Evolutionary conservation across 2,113 vertebrate species (phyloP), one percentile per base, ranked within the genome.

Genomic region (Forbesichthys agassizii): DNA sequence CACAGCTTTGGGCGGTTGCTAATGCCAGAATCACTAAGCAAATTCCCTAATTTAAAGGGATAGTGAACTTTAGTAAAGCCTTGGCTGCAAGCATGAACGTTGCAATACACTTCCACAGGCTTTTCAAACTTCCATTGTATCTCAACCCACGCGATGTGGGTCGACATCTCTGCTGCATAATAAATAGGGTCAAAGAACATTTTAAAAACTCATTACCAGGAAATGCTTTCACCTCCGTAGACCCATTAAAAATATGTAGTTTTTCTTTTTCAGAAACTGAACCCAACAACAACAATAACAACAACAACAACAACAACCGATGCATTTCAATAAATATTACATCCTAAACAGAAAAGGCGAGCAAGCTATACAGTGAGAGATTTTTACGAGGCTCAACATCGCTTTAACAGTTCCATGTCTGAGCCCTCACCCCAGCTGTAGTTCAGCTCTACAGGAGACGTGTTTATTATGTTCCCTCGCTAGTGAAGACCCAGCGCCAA

Each of bases 401-500:
- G 12, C 9, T 36, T 12, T 42, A 14, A 60, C 3, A 18, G 61
- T 20, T 18, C 5, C 14, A 52, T 5, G n/a, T 14, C 20, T 64
- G 48, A 48, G 62, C 13, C 48, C 46, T 18, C 36, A 48, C 71
- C 78, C 53, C 61, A 73, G 66, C 71, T 67, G 51, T 13, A 4
- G 36, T 70, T 59, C 18, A 70, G 68, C 48, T 56, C 49, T 53
- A 67, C 36, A 54, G 60, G 65, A 74, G 42, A 62, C 13, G n/a
- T 53, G 54, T 73, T 66, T 64, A 18, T 65, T 67, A 60, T 69
- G 51, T 55, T 76, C 46, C 63, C 69, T 71, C 65, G 36, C 57
- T 75, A 66, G 69, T 73, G 61, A 74, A 68, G 72, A 16, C 52
- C 51, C n/a, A 74, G 64, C 70, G 70, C 47, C 73, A 71, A 83